Conservation (phyloP, 2,113 vertebrate genomes). For the Polypterus senegalus region DNA sequence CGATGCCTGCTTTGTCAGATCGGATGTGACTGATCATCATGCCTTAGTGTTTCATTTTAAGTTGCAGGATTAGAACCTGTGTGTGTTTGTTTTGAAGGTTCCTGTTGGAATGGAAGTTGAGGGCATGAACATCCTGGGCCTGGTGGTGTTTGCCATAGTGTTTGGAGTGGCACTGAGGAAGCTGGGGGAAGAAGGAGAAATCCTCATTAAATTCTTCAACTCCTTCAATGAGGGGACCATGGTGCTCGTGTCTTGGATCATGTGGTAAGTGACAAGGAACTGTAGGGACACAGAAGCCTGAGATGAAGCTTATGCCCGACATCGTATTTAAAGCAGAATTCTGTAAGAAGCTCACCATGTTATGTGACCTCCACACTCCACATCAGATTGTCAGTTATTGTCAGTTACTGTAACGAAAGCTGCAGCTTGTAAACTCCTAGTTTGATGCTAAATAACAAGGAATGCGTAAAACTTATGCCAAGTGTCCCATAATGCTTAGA, state of each 20-base stretch:
- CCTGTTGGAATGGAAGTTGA: slow-evolving; percentile 48
- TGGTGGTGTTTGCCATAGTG: slow-evolving; percentile 76
- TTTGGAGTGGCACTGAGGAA: slow-evolving; percentile 77
- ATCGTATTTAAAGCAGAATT: too few species aligned
- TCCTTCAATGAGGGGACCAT: slow-evolving; percentile 86
- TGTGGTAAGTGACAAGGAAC: slow-evolving; percentile 58
- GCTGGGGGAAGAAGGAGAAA: slow-evolving; percentile 71
- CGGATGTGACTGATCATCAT: too few species aligned
- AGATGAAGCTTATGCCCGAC: too few species aligned
- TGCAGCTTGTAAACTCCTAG: too few species aligned
- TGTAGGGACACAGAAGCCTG: too few species aligned
- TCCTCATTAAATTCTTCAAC: slow-evolving; percentile 76
- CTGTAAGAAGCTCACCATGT: too few species aligned
- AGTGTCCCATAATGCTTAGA: too few species aligned
- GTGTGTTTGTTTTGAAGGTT: slow-evolving; percentile 32
- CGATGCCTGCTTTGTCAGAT: fast-evolving
- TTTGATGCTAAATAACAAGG: too few species aligned
- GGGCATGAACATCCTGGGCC: slow-evolving; percentile 79
- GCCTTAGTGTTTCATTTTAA: neutral
- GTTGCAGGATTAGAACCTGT: neutral
- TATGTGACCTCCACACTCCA: too few species aligned
- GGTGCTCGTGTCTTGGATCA: slow-evolving; percentile 86
- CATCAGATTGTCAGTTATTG: too few species aligned
- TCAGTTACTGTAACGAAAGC: too few species aligned
- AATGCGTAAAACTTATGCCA: too few species aligned